Base-by-base conservation (phyloP, 1,140 invertebrate species). In the Drosophila pruinosa region DNA sequence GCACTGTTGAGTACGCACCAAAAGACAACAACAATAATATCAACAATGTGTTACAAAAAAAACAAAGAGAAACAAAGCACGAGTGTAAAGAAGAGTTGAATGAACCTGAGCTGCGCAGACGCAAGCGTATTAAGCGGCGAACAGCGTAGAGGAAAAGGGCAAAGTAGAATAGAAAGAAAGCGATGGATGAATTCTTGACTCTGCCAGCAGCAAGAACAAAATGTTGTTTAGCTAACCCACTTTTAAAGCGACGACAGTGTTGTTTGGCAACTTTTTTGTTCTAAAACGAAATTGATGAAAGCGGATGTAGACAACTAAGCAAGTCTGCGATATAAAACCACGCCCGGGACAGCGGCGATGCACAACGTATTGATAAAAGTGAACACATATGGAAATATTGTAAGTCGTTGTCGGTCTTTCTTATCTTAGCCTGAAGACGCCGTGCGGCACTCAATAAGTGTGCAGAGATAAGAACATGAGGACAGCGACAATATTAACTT, bases 71-170 rank as follows among this genome's bases (percentile, higher is more conserved):
- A 58, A 65, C 26, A 41, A 36, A 22, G 24, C 19, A 26, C 21
- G 15, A 38, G 43, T 39, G 17, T 48, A 58, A 34, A 17, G 34
- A 38, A 74, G 81, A 86, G 81, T 85, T 85, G 81, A 85, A 85
- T 88, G 81, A 85, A 85, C 81, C 74, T 65, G 34, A 10, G 62
- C 21, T 58, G 80, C 80, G 80, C 77, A 68, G 61, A 57, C 81
- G 63, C 54, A 41, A 67, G 47, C 24, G 62, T 53, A 58, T 67
- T 57, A 71, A 58, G 50, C 56, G 41, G 19, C 59, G 22, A 17
- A 28, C 34, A 43, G 56, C 48, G 70, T 78, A 73, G n/a, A n/a
- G n/a, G 21, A 62, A 78, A 82, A 82, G 78, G 77, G 78, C 80
- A 79, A 67, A 62, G 48, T 48, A 56, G 65, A 83, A 75, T 48